phyloP scores from a whole-genome alignment of 2,113 vertebrate species.

The Poicephalus meyeri region DNA sequence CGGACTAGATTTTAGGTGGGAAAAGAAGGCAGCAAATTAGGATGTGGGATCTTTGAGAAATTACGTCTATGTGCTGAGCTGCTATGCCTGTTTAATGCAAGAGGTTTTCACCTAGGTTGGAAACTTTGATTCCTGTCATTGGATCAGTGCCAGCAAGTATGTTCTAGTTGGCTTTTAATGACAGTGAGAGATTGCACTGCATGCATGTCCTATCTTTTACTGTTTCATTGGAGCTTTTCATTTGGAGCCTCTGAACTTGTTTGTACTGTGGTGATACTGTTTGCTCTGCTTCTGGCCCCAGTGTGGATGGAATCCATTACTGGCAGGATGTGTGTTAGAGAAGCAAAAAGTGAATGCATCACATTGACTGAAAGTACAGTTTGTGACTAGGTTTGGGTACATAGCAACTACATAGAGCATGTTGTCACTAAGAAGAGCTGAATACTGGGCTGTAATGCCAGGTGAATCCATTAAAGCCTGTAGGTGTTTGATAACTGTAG shows the following conservation, averaged over 20 bases:
- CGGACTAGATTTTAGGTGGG: not conserved
- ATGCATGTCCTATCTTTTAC: not conserved
- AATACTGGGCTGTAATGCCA: not conserved
- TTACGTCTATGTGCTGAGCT: not conserved
- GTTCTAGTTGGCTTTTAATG: not conserved
- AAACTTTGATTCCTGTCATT: not conserved
- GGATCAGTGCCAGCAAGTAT: not conserved
- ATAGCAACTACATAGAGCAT: not conserved
- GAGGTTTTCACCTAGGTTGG: not conserved
- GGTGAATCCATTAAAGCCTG: not conserved
- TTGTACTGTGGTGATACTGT: slow-evolving; percentile 51
- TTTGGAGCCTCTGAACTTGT: not conserved
- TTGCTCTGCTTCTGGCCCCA: slow-evolving; percentile 55
- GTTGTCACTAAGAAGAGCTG: not conserved
- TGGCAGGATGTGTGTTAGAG: slow-evolving; percentile 27
- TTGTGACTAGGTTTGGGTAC: slow-evolving; percentile 21
- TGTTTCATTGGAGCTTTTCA: slow-evolving; percentile 50
- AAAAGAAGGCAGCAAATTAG: not conserved
- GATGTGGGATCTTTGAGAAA: not conserved
- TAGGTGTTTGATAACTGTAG: not conserved
- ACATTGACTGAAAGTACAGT: slow-evolving; percentile 51
- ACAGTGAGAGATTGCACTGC: not conserved
- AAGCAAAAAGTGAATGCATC: slow-evolving; percentile 33
- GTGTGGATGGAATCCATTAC: slow-evolving; percentile 1
- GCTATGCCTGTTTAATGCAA: not conserved